Evolutionary conservation across 2,888 invertebrate genomes (phyloP), one percentile per base, ranked within the genome.

Genomic region (Prosapia bicincta): DNA sequence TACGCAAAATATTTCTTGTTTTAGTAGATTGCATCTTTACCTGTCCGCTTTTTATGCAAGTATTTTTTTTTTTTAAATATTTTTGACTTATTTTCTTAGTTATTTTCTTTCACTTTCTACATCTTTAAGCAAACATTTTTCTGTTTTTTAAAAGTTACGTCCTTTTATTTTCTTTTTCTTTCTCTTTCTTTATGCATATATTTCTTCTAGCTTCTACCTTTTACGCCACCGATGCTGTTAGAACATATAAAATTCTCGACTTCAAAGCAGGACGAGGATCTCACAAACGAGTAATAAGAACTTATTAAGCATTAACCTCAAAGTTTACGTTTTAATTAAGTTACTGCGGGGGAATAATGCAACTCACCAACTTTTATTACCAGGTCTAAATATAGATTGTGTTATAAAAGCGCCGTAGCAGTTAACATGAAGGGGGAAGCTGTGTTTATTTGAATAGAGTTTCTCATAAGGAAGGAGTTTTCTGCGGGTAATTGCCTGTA

Each of bases 391-490:
- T 54, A 54, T 54, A 54, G 54, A 38, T 38, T 38, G 13, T 38
- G 38, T 38, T 38, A 38, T 9, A 38, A 38, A 54, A 54, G 54
- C 20, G 3, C 20, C 54, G 9, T 54, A 54, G 20, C 54, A 54
- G 54, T 54, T 54, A 54, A 54, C 54, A 54, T 54, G 20, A 72
- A 66, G 66, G 66, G 72, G 65, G 66, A 72, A 66, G 72, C 66
- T 30, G 66, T 72, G 72, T 72, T 72, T 72, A 72, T 72, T 65
- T 72, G 65, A 72, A 72, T 72, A 72, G 72, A 65, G 28, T 30
- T 65, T 72, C 72, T 66, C 72, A 72, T 72, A 72, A 72, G 66
- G 72, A 72, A 72, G 66, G 30, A 65, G 65, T 66, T 72, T 72
- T 72, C 72, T 66, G 66, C 66, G 66, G 72, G 66, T 72, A 72